Percentiles rank a stretch among this genome's conserved stretches.
Evolutionary conservation across 2,113 vertebrate genomes (phyloP).

Genomic region (Scatophagus argus): DNA sequence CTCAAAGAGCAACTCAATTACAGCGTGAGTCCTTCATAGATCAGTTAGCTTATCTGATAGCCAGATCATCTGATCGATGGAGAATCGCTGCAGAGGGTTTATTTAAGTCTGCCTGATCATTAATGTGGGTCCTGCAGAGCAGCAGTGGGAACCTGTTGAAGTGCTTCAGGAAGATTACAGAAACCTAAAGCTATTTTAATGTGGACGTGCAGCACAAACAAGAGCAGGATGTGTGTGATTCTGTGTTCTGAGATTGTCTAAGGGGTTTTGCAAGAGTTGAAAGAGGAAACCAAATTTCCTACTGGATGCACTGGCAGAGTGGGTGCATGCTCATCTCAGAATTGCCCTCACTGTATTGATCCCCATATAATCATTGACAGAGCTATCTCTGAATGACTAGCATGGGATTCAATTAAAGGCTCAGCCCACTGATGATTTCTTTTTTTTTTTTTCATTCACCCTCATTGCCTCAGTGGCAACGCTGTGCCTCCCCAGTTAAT

Average conservation of each 20-base stretch:
- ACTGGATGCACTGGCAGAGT: not conserved
- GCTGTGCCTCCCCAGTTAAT: constrained; percentile 66
- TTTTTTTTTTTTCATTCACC: constrained; percentile 47
- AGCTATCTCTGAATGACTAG: constrained; percentile 57
- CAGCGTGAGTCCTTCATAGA: constrained; percentile 72
- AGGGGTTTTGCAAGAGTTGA: not conserved
- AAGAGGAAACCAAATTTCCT: not conserved
- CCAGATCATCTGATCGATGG: constrained; percentile 79
- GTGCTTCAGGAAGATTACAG: too few species aligned
- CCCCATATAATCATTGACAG: constrained; percentile 80
- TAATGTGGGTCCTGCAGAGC: constrained; percentile 62
- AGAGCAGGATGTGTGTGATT: not conserved
- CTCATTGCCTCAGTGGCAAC: constrained; percentile 39
- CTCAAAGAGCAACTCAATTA: constrained; percentile 71
- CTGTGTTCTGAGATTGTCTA: not conserved
- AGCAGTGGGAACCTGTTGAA: constrained; percentile 71
- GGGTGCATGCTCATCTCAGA: constrained; percentile 20
- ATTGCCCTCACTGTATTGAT: constrained; percentile 71
- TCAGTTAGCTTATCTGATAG: constrained; percentile 81
- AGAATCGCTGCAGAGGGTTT: constrained; percentile 73
- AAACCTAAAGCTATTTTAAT: too few species aligned
- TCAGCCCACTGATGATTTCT: constrained; percentile 69
- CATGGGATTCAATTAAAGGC: constrained; percentile 73
- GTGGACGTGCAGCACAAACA: constrained; percentile 43
- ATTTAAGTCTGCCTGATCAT: constrained; percentile 73